Base-by-base conservation (phyloP, 2,888 invertebrate species). In the Leptinotarsa juncta region DNA sequence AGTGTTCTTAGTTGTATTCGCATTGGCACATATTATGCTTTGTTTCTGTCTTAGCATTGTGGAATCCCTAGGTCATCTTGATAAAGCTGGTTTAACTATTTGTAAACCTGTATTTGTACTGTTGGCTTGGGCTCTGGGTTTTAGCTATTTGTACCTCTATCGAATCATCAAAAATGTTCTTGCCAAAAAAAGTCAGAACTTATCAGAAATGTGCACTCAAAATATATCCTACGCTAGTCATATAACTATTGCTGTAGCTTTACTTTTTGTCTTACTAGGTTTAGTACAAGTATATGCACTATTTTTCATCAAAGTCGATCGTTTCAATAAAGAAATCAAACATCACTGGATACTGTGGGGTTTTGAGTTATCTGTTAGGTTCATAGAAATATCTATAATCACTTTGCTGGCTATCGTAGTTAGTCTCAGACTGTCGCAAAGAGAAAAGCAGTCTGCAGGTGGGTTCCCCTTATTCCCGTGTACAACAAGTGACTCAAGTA, bases 281-380 rank as follows among this genome's bases (percentile, higher is more conserved):
- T 92, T 92, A 16, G 90, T 97, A 42, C 96, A 97, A 85, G 91
- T 97, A 32, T 97, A 96, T 86, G 96, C 95, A 2, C 90, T 94
- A 67, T 91, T 94, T 82, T 92, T 91, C 67, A 92, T 94, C 62
- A 89, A 90, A 83, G 87, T 83, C 14, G 87, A 87, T 77, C 81
- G 85, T 55, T 87, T 87, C 82, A 90, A 90, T 23, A 90, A 89
- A 73, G 91, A 91, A 88, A 90, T 91, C 1, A 93, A 93, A 82
- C 92, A 93, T 82, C 93, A 94, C 77, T 97, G 97, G 97, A 90
- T 96, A 4, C 94, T 97, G 90, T 97, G 96, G 96, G 94, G 95
- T 23, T 97, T 95, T 89, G 96, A 97, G 85, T 93, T 96, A 84
- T 94, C 94, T 0, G 91, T 96, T 70, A 91, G 97, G 42, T 90